A percentile compares a stretch with the other conserved stretches of the same genome.
Conservation (phyloP, 2,888 invertebrate genomes). For the Acanthosoma haemorrhoidale region DNA sequence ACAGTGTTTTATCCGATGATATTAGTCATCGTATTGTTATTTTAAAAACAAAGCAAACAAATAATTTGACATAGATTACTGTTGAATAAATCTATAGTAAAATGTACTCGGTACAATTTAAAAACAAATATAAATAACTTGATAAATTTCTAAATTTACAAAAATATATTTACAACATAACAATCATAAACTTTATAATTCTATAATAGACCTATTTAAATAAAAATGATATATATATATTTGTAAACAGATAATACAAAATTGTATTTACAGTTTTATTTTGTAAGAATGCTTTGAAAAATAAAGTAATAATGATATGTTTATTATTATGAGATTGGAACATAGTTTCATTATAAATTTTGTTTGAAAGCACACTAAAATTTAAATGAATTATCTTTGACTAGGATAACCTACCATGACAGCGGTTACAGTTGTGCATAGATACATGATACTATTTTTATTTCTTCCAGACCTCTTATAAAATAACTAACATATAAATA, state of each 20-base stretch:
- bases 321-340: too few species aligned
- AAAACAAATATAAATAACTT: conserved; percentile 19
- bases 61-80: neutral
- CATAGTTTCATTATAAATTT: too few species aligned
- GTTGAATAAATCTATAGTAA: neutral
- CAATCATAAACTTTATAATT: conserved; percentile 11
- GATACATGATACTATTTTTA: too few species aligned
- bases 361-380: too few species aligned
- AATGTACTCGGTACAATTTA: neutral
- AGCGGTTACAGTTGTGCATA: too few species aligned
- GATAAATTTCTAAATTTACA: conserved; percentile 31
- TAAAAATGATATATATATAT: neutral
- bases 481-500: too few species aligned
- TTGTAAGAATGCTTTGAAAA: neutral
- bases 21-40: too few species aligned
- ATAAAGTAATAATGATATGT: neutral
- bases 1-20: neutral
- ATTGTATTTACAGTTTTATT: neutral
- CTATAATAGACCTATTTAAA: conserved; percentile 17
- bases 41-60: too few species aligned
- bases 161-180: conserved; percentile 38
- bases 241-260: conserved; percentile 19
- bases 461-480: too few species aligned
- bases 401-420: too few species aligned
- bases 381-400: too few species aligned